Evolutionary conservation across 2,888 invertebrate genomes (phyloP).

Genomic region (Dichetophora obliterata): DNA sequence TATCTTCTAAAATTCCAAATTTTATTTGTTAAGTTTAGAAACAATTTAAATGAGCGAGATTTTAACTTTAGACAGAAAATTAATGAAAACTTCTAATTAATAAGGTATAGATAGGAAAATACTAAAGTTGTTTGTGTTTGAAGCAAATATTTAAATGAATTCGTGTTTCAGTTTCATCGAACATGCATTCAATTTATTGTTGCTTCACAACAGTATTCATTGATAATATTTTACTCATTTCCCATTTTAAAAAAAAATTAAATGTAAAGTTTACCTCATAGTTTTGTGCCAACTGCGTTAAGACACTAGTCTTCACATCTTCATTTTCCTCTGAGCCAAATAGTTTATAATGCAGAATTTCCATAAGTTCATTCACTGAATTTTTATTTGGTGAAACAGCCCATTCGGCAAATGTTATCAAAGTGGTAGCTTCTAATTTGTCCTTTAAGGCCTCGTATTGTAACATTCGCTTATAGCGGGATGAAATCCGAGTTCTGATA

Average conservation of each 20-base stretch:
- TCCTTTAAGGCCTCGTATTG: slow-evolving; percentile 72
- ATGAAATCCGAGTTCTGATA: slow-evolving; percentile 74
- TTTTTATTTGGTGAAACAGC: slow-evolving; percentile 78
- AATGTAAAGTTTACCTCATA: slow-evolving; percentile 58
- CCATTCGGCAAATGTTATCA: slow-evolving; percentile 79
- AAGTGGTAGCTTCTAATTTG: slow-evolving; percentile 75
- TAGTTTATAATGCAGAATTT: slow-evolving; percentile 76
- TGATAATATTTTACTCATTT: too few relatives aligned
- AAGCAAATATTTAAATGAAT: too few relatives aligned
- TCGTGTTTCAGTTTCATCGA: too few relatives aligned
- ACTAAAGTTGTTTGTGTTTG: not conserved
- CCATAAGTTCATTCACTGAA: slow-evolving; percentile 77
- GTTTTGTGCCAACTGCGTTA: slow-evolving; percentile 54
- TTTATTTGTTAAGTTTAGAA: too few relatives aligned
- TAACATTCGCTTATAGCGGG: slow-evolving; percentile 74
- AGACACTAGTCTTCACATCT: slow-evolving; percentile 53
- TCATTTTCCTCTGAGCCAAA: slow-evolving; percentile 69
- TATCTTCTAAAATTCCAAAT: too few relatives aligned
- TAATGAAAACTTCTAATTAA: not conserved
- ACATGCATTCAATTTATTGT: too few relatives aligned
- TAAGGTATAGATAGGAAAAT: not conserved
- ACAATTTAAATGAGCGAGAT: too few relatives aligned
- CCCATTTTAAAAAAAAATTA: too few relatives aligned
- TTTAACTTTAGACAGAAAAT: not conserved
- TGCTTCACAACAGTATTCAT: too few relatives aligned